Evolutionary conservation across 30 jellyfish, hydroid and myxozoan genomes (phyloP).

Genomic region (Chironex yamaguchii): DNA sequence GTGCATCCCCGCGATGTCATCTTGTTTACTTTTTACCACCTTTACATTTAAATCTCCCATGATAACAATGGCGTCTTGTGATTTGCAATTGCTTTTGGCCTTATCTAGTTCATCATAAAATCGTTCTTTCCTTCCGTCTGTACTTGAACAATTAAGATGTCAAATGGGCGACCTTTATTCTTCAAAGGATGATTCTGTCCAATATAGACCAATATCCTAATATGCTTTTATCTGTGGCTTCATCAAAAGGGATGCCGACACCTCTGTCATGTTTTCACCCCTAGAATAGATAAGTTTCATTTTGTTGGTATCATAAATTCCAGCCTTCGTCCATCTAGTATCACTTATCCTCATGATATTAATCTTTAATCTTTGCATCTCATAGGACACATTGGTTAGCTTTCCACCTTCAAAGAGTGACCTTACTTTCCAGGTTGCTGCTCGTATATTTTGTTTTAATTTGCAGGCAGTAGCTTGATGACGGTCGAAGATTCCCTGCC

Average conservation of each 20-base stretch:
- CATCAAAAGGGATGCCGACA: neutral
- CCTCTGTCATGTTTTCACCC: neutral
- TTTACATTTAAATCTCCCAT: neutral
- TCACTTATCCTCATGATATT: neutral
- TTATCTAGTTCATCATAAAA: neutral
- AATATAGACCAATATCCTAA: neutral
- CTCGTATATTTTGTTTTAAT: neutral
- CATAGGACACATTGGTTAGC: neutral
- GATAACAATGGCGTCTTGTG: neutral
- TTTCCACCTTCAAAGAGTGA: neutral
- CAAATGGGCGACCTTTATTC: neutral
- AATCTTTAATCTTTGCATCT: neutral
- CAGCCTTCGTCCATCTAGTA: neutral
- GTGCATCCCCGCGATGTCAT: neutral
- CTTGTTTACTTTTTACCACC: neutral
- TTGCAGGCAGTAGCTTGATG: neutral
- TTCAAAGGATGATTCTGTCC: neutral
- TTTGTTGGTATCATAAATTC: neutral
- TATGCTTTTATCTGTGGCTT: neutral
- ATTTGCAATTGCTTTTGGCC: neutral
- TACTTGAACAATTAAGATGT: neutral
- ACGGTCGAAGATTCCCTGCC: neutral
- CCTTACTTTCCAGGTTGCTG: neutral
- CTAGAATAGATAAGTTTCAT: neutral
- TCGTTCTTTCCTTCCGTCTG: neutral